Conservation (phyloP, 2,797 vertebrate species). For the Poecilia gillii region DNA sequence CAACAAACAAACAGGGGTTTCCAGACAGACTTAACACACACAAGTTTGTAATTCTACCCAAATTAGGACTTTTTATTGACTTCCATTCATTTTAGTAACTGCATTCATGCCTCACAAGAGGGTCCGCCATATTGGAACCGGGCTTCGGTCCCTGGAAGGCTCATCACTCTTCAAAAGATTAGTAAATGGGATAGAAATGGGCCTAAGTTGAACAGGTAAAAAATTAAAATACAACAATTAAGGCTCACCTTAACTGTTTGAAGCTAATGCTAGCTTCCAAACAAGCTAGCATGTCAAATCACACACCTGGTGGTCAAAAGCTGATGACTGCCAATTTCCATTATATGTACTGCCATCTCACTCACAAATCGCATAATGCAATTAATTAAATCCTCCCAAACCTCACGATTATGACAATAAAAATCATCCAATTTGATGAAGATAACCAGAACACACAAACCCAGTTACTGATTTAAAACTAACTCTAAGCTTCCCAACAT, state of each 20-base stretch:
- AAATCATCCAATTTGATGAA: neutral
- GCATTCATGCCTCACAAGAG: neutral
- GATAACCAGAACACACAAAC: neutral
- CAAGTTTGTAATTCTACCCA: neutral
- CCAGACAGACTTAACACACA: neutral
- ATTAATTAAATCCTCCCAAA: neutral
- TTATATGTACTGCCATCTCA: neutral
- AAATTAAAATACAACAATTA: neutral
- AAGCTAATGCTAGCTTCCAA: neutral
- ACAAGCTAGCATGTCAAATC: neutral
- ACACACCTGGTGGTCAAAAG: neutral
- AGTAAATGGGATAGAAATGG: neutral
- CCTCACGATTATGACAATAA: neutral
- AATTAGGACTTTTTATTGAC: neutral
- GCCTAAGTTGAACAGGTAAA: neutral
- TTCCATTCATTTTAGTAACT: neutral
- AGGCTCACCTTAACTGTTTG: neutral
- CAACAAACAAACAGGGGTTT: no score
- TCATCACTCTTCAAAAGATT: neutral
- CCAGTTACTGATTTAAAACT: neutral
- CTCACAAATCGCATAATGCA: neutral
- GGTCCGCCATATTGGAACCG: neutral
- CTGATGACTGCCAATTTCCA: neutral
- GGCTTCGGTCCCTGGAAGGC: neutral
- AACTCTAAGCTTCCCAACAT: neutral